A percentile compares a stretch with the other conserved stretches of the same genome.
These are phyloP conservation scores for Bujurquina vittata DNA, from an alignment of 2,113 vertebrate species.

Conservation along the genomic window DNA sequence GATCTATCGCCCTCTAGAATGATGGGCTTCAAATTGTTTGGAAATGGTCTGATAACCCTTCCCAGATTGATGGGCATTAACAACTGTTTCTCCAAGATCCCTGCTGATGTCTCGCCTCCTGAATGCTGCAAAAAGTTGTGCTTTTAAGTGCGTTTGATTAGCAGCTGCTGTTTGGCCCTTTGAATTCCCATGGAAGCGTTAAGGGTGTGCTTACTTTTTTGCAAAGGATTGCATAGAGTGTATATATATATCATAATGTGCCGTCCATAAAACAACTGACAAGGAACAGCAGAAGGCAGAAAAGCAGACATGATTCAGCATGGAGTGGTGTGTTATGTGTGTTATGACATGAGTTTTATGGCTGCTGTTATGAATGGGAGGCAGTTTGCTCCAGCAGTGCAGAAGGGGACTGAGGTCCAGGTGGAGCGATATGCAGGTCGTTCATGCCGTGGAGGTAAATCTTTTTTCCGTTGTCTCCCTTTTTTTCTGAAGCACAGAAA, in stretches of 20 bases:
- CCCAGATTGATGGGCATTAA: too few relatives aligned
- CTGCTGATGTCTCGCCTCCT: too few relatives aligned
- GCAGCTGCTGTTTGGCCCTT: too few relatives aligned
- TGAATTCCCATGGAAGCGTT: too few relatives aligned
- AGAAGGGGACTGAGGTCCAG: neutral
- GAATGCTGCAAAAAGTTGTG: too few relatives aligned
- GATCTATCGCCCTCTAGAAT: too few relatives aligned
- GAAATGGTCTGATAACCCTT: too few relatives aligned
- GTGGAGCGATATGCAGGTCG: neutral
- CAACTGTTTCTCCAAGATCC: too few relatives aligned
- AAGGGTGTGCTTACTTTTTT: too few relatives aligned
- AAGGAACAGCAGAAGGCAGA: neutral
- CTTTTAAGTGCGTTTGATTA: too few relatives aligned
- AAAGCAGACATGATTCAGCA: neutral
- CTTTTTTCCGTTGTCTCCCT: neutral
- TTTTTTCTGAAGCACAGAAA: neutral
- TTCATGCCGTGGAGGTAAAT: neutral
- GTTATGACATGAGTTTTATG: neutral
- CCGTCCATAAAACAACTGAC: neutral
- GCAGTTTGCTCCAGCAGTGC: neutral
- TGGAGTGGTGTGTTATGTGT: neutral
- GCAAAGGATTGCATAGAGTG: too few relatives aligned
- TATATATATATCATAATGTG: neutral
- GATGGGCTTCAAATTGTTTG: too few relatives aligned
- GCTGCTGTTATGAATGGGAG: neutral